Percentiles rank a stretch among this genome's conserved stretches.
Evolutionary conservation across 2,888 invertebrate species (phyloP).

Genomic region (Caenorhabditis sinica): DNA sequence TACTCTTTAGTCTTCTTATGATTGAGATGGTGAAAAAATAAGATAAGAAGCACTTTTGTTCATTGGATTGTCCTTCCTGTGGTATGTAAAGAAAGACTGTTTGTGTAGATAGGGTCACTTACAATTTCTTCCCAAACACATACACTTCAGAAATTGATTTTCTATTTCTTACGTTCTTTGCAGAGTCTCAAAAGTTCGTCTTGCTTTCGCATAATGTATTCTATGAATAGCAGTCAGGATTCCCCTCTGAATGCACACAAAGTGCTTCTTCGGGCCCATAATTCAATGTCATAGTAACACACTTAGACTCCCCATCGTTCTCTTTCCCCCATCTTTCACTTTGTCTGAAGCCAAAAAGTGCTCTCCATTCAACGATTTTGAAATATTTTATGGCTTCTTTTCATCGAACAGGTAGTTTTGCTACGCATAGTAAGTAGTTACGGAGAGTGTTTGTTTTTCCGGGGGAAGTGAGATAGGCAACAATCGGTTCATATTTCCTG

Average conservation of each 20-base stretch:
- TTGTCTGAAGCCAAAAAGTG: conserved; percentile 9
- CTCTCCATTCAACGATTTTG: conserved; percentile 13
- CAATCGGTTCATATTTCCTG: conserved; percentile 29
- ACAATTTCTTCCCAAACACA: background rate
- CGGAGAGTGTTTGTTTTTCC: conserved; percentile 36
- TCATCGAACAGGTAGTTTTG: background rate
- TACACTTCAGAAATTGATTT: background rate
- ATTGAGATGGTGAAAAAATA: background rate
- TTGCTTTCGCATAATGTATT: conserved; percentile 5
- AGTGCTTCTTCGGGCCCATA: conserved; percentile 12
- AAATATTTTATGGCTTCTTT: conserved; percentile 7
- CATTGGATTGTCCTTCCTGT: conserved; percentile 2
- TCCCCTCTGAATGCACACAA: background rate
- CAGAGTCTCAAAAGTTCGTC: background rate
- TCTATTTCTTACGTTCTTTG: no score
- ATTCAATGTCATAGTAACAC: conserved; percentile 47
- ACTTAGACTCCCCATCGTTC: conserved; percentile 28
- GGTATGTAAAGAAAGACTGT: background rate
- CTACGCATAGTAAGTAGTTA: background rate
- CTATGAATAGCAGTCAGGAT: background rate
- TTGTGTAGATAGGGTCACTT: background rate
- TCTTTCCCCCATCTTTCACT: conserved; percentile 3
- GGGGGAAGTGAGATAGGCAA: background rate
- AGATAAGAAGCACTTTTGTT: conserved; percentile 21
- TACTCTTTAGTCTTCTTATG: background rate